Percentiles rank a stretch among this genome's conserved stretches.
Evolutionary conservation across 2,113 vertebrate genomes (phyloP).

Genomic region (Felis chaus): DNA sequence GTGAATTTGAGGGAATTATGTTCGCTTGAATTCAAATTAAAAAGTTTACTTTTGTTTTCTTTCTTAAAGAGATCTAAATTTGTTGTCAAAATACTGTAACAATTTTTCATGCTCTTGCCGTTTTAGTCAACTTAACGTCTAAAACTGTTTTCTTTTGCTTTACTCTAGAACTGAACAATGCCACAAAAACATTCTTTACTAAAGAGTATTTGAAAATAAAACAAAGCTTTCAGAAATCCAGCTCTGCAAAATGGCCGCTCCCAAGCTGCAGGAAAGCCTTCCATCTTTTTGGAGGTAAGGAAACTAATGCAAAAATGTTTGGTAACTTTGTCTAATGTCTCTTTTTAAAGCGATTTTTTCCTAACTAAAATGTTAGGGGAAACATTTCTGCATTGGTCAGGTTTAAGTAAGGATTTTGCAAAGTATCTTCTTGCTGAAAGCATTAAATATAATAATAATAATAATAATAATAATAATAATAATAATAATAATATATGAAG

Average conservation of each 20-base stretch:
- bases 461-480: too few relatives aligned
- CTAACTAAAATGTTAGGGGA: background rate
- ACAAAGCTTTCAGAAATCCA: conserved; percentile 89
- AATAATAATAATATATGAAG: background rate
- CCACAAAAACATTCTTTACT: conserved; percentile 85
- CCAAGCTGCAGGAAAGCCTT: conserved; percentile 87
- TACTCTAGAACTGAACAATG: conserved; percentile 87
- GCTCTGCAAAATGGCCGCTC: conserved; percentile 87
- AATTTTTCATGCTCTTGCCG: background rate
- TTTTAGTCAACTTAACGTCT: conserved; percentile 57
- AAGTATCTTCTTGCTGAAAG: background rate
- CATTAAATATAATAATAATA: background rate
- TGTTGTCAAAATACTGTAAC: background rate
- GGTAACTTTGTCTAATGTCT: background rate
- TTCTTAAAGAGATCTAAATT: conserved; percentile 10
- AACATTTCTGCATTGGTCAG: background rate
- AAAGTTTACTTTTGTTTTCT: conserved; percentile 33
- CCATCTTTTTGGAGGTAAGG: conserved; percentile 88
- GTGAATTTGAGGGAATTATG: background rate
- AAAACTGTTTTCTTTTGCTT: conserved; percentile 62
- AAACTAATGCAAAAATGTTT: background rate
- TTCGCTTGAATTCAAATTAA: conserved; percentile 11
- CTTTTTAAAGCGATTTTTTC: background rate
- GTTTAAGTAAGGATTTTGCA: conserved; percentile 16
- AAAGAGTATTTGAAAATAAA: conserved; percentile 88